Conservation (phyloP, 1,140 invertebrate species). For the Drosophila suzukii region DNA sequence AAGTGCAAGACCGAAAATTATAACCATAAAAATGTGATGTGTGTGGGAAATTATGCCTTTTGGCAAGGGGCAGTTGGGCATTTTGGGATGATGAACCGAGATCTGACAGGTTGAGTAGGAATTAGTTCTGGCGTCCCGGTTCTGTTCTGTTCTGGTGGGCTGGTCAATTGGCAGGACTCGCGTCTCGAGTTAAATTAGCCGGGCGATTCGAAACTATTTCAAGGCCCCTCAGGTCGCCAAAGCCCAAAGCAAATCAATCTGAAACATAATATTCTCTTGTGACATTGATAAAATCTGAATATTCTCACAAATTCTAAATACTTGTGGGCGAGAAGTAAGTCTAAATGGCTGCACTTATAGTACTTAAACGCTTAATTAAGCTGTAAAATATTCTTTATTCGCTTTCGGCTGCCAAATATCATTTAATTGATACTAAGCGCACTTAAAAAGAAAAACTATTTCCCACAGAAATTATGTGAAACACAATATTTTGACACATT, state of each 20-base stretch:
- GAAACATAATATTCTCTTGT: conserved; percentile 7
- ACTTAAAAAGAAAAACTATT: background rate
- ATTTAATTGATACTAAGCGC: background rate
- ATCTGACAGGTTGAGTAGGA: conserved; percentile 20
- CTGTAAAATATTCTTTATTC: conserved; percentile 1
- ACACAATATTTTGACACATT: background rate
- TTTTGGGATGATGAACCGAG: conserved; percentile 12
- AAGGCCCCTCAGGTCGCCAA: background rate
- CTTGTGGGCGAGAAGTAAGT: background rate
- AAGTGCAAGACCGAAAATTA: conserved; percentile 58
- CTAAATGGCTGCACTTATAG: background rate
- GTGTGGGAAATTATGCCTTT: conserved; percentile 18
- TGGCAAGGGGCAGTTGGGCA: background rate
- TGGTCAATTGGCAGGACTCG: conserved; percentile 39
- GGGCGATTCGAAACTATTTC: conserved; percentile 15
- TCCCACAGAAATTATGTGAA: background rate
- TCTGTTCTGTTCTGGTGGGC: conserved; percentile 15
- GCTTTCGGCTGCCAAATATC: background rate
- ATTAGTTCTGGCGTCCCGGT: background rate
- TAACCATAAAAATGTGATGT: conserved; percentile 56
- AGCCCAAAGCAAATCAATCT: conserved; percentile 15
- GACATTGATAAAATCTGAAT: background rate
- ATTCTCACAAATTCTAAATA: background rate
- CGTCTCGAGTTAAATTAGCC: conserved; percentile 26
- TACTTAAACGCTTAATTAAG: conserved; percentile 17